Evolutionary conservation across 2,797 vertebrate genomes (phyloP).

Genomic region (Ara ararauna): DNA sequence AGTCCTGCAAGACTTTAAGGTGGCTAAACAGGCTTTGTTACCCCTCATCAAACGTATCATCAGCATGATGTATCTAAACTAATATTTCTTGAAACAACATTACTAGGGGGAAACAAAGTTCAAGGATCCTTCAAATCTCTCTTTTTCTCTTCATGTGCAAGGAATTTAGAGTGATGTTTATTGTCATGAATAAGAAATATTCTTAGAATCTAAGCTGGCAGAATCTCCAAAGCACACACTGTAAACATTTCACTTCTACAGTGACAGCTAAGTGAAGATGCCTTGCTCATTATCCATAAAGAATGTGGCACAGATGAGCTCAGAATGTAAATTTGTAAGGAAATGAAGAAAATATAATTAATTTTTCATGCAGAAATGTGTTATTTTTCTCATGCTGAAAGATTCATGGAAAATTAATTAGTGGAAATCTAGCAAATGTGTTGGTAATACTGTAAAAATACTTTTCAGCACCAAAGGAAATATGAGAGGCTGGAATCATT

Average conservation of each 20-base stretch:
- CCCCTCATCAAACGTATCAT: neutral
- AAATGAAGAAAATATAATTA: slow-evolving; percentile 27
- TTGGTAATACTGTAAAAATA: neutral
- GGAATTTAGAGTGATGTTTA: slow-evolving; percentile 50
- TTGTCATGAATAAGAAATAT: slow-evolving; percentile 58
- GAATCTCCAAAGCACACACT: slow-evolving; percentile 50
- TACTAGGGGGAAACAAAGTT: slow-evolving; percentile 40
- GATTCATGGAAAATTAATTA: slow-evolving; percentile 36
- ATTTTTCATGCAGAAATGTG: slow-evolving; percentile 48
- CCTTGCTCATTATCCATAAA: slow-evolving; percentile 66
- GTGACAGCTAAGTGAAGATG: slow-evolving; percentile 72
- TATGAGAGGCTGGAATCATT: neutral
- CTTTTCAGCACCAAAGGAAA: neutral
- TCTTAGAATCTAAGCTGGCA: slow-evolving; percentile 71
- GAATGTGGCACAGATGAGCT: slow-evolving; percentile 63
- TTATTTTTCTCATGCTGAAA: neutral
- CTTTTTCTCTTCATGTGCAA: neutral
- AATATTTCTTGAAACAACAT: slow-evolving; percentile 9
- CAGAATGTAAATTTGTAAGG: slow-evolving; percentile 49
- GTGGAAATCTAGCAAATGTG: neutral
- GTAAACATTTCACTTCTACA: slow-evolving; percentile 76
- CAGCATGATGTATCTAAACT: neutral
- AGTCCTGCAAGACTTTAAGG: neutral
- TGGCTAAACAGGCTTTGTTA: slow-evolving; percentile 32
- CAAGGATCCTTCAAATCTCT: slow-evolving; percentile 14